Evolutionary conservation across 2,797 vertebrate genomes (phyloP), one percentile per base, ranked within the genome.

Genomic region (Masticophis lateralis): DNA sequence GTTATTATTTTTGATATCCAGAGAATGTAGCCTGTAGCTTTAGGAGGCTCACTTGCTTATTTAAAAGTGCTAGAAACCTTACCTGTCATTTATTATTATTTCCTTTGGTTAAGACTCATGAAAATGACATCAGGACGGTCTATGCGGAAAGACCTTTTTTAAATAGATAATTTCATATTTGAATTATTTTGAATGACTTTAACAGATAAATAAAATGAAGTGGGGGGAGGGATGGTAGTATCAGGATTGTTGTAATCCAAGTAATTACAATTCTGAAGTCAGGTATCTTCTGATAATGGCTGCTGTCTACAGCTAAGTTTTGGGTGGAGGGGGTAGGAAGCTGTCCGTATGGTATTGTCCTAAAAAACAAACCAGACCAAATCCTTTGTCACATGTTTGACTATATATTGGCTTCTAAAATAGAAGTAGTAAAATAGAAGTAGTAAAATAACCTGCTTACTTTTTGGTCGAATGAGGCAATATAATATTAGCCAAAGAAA

Each of bases 1-100:
- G 97, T 98, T 98, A 98, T 98, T 98, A 98, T 98, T 98, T 98
- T 97, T 97, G 98, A 98, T 98, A 98, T 97, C 98, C 96, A 96
- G 96, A 98, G 97, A 98, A 98, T 93, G 98, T 97, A 97, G 98
- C 98, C 97, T 97, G 90, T 97, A 98, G 98, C 97, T 97, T 98
- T 97, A 96, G 97, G 96, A 97, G 97, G 97, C 97, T 98, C 96
- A 95, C 97, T 98, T 95, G 97, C 97, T 98, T 98, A 98, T 98
- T 98, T 98, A 97, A 97, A 98, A 97, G 97, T 95, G 95, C 97
- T 96, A 95, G 97, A 95, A 97, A 92, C 96, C 96, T 43, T 89
- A 96, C 94, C 97, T 97, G 97, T 96, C 97, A 94, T 96, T 97
- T 98, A 97, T 97, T 98, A 97, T 98, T 98, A 96, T 97, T 98